Conservation (phyloP, 23 tunicate genomes). For the Styela clava region DNA sequence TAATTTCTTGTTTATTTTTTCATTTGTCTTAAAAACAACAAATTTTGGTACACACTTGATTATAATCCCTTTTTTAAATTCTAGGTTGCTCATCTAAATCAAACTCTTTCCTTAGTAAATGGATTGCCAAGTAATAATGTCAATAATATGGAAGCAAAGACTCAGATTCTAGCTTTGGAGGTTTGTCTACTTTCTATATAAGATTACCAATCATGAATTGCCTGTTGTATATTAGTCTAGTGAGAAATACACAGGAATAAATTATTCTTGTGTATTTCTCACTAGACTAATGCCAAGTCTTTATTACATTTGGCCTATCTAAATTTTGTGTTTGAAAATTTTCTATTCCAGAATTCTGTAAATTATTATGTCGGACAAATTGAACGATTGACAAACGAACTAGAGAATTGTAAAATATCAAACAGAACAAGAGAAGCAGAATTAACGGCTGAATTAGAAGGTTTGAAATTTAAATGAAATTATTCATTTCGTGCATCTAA, state of each 20-base stretch:
- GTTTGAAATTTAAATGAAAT: conserved; percentile 13
- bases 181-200: background rate
- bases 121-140: conserved; percentile 36
- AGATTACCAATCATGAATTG: too few species aligned
- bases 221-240: too few species aligned
- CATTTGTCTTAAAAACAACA: too few species aligned
- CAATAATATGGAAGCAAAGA: conserved; percentile 23
- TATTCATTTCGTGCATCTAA: background rate
- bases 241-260: too few species aligned
- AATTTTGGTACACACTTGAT: background rate
- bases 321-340: too few species aligned
- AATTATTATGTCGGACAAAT: conserved; percentile 40
- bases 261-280: too few species aligned
- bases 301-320: too few species aligned
- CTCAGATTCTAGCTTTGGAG: conserved; percentile 24
- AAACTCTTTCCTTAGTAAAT: conserved; percentile 54
- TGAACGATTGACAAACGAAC: conserved; percentile 28
- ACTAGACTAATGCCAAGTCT: too few species aligned
- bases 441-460: conserved; percentile 39
- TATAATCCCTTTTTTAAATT: background rate
- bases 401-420: conserved; percentile 18
- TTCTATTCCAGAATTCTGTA: conserved; percentile 35
- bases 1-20: too few species aligned
- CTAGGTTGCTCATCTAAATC: conserved; percentile 46
- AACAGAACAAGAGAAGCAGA: conserved; percentile 32